Conservation (phyloP, 2,797 vertebrate species). For the Siniperca obscura region DNA sequence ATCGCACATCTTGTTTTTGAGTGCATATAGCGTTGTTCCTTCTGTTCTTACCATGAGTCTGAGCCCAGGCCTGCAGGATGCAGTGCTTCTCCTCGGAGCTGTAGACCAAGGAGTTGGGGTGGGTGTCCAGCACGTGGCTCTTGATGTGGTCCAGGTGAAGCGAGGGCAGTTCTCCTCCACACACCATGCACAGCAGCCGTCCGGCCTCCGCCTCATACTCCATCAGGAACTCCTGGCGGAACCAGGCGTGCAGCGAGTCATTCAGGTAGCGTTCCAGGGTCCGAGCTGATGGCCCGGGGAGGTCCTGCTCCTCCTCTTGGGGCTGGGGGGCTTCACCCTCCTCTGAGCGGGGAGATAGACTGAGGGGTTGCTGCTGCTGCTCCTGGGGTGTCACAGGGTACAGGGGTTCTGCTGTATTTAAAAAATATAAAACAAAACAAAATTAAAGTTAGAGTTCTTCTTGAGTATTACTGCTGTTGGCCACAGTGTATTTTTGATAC, state of each 20-base stretch:
- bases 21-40: background rate
- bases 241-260: constrained; percentile 93
- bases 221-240: constrained; percentile 94
- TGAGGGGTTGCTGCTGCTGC: constrained; percentile 44
- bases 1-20: background rate
- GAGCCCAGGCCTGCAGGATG: constrained; percentile 91
- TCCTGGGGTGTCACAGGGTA: constrained; percentile 59
- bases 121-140: constrained; percentile 89
- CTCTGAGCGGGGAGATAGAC: constrained; percentile 52
- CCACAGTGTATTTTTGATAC: background rate
- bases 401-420: constrained; percentile 56
- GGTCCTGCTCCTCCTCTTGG: constrained; percentile 67
- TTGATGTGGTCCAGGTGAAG: constrained; percentile 94
- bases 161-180: constrained; percentile 88
- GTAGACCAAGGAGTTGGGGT: constrained; percentile 90
- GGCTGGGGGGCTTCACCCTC: constrained; percentile 49
- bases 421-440: background rate
- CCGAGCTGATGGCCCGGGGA: constrained; percentile 70
- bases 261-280: constrained; percentile 92
- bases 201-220: constrained; percentile 91
- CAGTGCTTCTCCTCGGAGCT: constrained; percentile 90
- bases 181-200: constrained; percentile 92
- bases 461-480: background rate
- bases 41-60: constrained; percentile 77
- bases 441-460: background rate